Evolutionary conservation across 1,140 invertebrate genomes (phyloP), one percentile per base, ranked within the genome.

Genomic region (Brachionus koreanus): DNA sequence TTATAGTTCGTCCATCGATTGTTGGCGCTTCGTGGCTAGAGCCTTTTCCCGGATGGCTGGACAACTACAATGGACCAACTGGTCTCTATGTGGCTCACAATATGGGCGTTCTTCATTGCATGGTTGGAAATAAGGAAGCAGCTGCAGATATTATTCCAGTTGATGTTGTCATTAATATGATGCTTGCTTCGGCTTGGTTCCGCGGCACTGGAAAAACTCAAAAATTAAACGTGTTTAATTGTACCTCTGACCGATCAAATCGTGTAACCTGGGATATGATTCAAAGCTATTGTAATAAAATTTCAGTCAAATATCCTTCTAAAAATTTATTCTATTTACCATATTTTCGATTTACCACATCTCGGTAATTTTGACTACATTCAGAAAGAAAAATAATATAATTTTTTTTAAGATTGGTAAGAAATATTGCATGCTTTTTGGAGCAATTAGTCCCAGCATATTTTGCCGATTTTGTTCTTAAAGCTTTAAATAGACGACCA

Each of bases 61-160:
- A 88, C 65, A 88, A 88, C 79, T 87, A 85, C 63, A 87, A 88
- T 82, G 87, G 87, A 10, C 86, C 87, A 7, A 85, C 84, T 35
- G 87, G 87, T 33, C 83, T 86, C 5, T 46, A 88, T 61, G 83
- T 85, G 6, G 83, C 84, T 7, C 25, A 74, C 13, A 74, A 74
- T 63, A 94, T 92, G 90, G 95, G 96, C 12, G 91, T 97, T 10
- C 89, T 98, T 2, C 91, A 95, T 67, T 91, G 94, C 83, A 90
- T 98, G 82, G 93, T 94, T 0, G 90, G 95, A 76, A 91, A 91
- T 82, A 90, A 90, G 65, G 87, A 92, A 35, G 90, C 94, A 10
- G 91, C 94, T 84, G 94, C 94, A 63, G 96, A 98, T 88, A 94
- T 97, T 83, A 95, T 98, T 84, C 96, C 96, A 12, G 94, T 98